phyloP scores from a whole-genome alignment of 2,888 invertebrate species.

The Lithophane semibrunnea region DNA sequence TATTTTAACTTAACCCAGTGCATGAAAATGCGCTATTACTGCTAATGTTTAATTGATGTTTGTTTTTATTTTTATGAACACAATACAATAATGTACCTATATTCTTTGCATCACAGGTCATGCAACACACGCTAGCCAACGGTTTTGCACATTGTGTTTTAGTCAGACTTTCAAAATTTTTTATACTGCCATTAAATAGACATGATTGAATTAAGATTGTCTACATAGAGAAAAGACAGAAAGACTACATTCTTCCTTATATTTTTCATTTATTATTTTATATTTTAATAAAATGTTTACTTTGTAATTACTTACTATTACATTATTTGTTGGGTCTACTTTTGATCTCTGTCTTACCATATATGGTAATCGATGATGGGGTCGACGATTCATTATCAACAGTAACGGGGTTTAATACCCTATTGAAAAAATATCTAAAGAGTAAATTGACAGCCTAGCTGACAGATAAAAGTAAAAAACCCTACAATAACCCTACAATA shows the following conservation, averaged over 20 bases:
- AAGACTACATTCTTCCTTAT: not conserved
- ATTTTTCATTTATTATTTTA: not conserved
- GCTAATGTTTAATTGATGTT: constrained; percentile 3
- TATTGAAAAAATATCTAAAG: not conserved
- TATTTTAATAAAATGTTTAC: not conserved
- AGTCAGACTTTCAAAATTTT: constrained; percentile 39
- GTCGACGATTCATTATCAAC: not conserved
- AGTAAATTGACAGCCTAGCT: not conserved
- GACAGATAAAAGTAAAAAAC: constrained; percentile 5
- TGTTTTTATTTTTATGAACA: constrained; percentile 43
- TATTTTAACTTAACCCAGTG: constrained; percentile 16
- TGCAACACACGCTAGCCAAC: constrained; percentile 81
- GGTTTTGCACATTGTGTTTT: constrained; percentile 73
- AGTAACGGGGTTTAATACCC: not conserved
- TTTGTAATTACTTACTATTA: not conserved
- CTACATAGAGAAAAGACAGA: not conserved
- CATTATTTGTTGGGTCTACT: not conserved
- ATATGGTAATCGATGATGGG: not conserved
- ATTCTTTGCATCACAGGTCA: constrained; percentile 67
- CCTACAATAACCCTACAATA: not conserved
- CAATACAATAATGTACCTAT: constrained; percentile 39
- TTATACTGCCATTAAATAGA: not conserved
- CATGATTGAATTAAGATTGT: not conserved
- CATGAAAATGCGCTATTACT: constrained; percentile 16
- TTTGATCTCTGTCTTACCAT: not conserved